These are phyloP conservation scores for Dugesia japonica DNA, from an alignment of 2,888 invertebrate species.

Conservation along the genomic window DNA sequence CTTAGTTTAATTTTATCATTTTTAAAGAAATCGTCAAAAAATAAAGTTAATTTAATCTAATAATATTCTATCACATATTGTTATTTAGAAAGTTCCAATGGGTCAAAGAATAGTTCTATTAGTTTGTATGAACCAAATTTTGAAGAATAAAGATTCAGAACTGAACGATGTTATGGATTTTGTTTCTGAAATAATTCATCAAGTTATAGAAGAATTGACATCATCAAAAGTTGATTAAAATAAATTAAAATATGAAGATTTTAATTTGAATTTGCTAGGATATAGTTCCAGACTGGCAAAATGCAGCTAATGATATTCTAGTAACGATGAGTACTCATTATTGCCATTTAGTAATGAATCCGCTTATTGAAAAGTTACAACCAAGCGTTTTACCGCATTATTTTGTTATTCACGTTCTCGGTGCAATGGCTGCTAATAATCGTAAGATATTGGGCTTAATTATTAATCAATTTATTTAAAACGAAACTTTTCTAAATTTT, in stretches of 20 bases:
- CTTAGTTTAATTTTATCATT: conserved; percentile 41
- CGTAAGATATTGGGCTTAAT: not conserved
- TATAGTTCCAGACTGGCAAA: conserved; percentile 60
- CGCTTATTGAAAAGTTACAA: conserved; percentile 57
- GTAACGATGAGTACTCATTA: conserved; percentile 66
- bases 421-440: conserved; percentile 50
- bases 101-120: conserved; percentile 48
- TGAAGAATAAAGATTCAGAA: conserved; percentile 51
- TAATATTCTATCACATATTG: too few relatives aligned
- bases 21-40: conserved; percentile 36
- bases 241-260: not conserved
- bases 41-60: conserved; percentile 28
- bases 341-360: conserved; percentile 64
- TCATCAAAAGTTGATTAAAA: conserved; percentile 45
- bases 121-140: conserved; percentile 46
- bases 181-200: conserved; percentile 55
- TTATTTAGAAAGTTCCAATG: conserved; percentile 42
- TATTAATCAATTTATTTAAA: too few relatives aligned
- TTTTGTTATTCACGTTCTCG: conserved; percentile 68
- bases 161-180: conserved; percentile 53
- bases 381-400: conserved; percentile 61
- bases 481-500: too few relatives aligned
- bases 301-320: conserved; percentile 64
- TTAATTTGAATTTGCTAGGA: conserved; percentile 46
- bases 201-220: conserved; percentile 60